Evolutionary conservation across 2,113 vertebrate genomes (phyloP), one percentile per base, ranked within the genome.

Genomic region (Colaptes auratus): DNA sequence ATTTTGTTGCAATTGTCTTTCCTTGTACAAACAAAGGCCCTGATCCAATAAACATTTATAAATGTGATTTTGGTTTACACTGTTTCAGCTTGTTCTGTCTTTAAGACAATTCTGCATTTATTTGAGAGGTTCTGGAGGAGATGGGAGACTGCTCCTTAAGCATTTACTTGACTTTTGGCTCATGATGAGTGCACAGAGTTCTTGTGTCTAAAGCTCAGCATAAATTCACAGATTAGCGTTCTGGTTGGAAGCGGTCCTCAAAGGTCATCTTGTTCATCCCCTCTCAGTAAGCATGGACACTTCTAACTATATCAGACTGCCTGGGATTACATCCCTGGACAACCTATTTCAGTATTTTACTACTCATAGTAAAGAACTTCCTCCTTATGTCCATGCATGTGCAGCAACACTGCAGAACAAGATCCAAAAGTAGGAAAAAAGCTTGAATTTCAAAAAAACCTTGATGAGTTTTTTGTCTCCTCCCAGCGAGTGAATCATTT

Each of bases 1-100:
- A 5, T 89, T 95, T 91, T 92, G 48, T 86, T 92, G 76, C 69
- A 86, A 75, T 91, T 86, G 72, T 88, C 72, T 95, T 82, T 82
- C 36, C 79, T 23, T 75, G 35, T 88, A 53, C 58, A 94, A 93
- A 95, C 83, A 95, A 86, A 86, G 72, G 73, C 90, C 65, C 66
- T 36, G 44, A 78, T 96, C 93, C 91, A 96, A 58, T 48, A 83
- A 78, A 61, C 35, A 42, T 73, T 93, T 91, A 8, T 27, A 85
- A 63, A 21, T 52, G 19, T 39, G 33, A 48, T 77, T 92, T 79
- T 28, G 13, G 42, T 92, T 91, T 84, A 31, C 15, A 8, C 5
- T 58, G 7, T 36, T 76, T 88, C 16, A 63, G 80, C 24, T 76
- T 7, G 6, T 69, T 64, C 15, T 77, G 16, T 83, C 72, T 93